Evolutionary conservation across 2,888 invertebrate species (phyloP), one percentile per base, ranked within the genome.

Genomic region (Gymnocheta viridis): DNA sequence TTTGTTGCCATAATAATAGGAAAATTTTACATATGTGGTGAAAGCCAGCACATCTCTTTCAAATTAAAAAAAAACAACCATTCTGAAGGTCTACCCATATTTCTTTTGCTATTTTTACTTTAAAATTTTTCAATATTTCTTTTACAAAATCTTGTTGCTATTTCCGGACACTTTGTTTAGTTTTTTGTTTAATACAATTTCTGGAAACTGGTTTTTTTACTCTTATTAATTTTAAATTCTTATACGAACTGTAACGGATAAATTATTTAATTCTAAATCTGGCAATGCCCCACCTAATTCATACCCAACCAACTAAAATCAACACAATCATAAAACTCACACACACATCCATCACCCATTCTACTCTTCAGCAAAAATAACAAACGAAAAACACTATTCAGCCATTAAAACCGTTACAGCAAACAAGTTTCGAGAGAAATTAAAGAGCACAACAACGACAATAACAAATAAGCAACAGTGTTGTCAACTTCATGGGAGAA

Each of bases 371-470:
- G 72, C 67, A 73, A 51, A 51, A 38, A 5, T 56, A 73, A 2
- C 6, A 41, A 51, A 19, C 4, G 5, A 27, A 9, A 32, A 19
- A 7, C 35, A 22, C 51, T 62, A 76, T 79, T 83, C 77, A 81
- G 66, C 60, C 17, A 60, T 49, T 51, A 6, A 0, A 22, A 51
- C n/a, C 7, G n/a, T 17, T 24, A 4, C 12, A 60, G 41, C 27
- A 77, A 84, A 80, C 83, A 54, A 38, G 77, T 81, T 80, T 80
- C n/a, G 19, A 66, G 60, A 84, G 64, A 64, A 67, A 58, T 19
- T 10, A n/a, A 12, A 51, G 38, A 32, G 47, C 19, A 17, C 10
- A 72, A n/a, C 4, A 51, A n/a, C 35, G 62, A 47, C 19, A 17
- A 22, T 14, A 24, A 27, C 10, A 27, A 14, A 49, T 74, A 60